Percentiles rank a stretch among this genome's conserved stretches.
Conservation (phyloP, 1,140 invertebrate genomes). For the Leptopilina boulardi region DNA sequence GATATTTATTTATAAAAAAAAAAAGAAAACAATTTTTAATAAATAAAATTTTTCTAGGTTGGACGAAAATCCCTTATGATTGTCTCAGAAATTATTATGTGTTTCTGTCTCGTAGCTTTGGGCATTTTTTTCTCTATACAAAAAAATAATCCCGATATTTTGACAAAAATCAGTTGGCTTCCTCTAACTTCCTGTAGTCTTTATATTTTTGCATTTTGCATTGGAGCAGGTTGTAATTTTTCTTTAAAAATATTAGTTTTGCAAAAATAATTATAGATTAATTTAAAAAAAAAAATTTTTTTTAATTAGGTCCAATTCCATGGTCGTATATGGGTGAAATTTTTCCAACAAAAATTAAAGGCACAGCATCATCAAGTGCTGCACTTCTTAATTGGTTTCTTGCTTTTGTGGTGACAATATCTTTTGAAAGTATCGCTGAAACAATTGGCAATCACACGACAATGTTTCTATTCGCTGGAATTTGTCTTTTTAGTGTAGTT, state of each 20-base stretch:
- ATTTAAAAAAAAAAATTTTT: background rate
- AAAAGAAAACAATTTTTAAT: background rate
- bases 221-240: slow-evolving; percentile 73
- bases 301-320: slow-evolving; percentile 78
- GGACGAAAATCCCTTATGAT: slow-evolving; percentile 84
- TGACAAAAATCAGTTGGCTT: slow-evolving; percentile 70
- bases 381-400: slow-evolving; percentile 83
- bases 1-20: background rate
- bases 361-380: slow-evolving; percentile 79
- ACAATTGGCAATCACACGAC: slow-evolving; percentile 77
- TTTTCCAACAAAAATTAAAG: slow-evolving; percentile 81
- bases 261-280: background rate
- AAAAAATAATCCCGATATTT: slow-evolving; percentile 39
- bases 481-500: slow-evolving; percentile 79
- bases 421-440: slow-evolving; percentile 79
- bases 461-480: slow-evolving; percentile 82
- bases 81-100: slow-evolving; percentile 81
- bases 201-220: slow-evolving; percentile 78
- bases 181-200: slow-evolving; percentile 76
- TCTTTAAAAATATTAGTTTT: background rate
- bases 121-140: slow-evolving; percentile 81
- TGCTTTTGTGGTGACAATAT: slow-evolving; percentile 82
- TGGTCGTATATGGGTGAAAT: slow-evolving; percentile 82
- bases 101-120: slow-evolving; percentile 79
- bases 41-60: slow-evolving; percentile 57